Evolutionary conservation across 92 coral and sea anemone species (phyloP), one percentile per base, ranked within the genome.

Genomic region (Isaurus tuberculatus): DNA sequence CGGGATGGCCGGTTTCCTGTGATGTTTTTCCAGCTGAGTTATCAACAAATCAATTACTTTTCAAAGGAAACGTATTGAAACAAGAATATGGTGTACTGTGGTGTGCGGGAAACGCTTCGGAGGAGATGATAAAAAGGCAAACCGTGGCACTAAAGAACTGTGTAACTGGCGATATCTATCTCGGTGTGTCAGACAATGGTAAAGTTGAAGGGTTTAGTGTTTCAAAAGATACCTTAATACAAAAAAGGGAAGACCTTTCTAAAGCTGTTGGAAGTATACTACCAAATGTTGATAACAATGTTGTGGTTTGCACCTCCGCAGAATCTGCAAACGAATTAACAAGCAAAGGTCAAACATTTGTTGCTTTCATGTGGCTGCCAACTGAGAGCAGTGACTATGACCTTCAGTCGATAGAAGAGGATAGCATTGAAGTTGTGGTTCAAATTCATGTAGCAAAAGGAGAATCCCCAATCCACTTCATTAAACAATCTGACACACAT

Each of bases 401-500:
- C 27, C 85, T 73, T 4, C 68, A 48, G 36, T 16, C 72, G 37
- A 63, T 42, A 33, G 88, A 85, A 23, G 72, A 43, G 1, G 90
- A 91, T 11, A 57, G 17, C 4, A 26, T 87, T 36, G 9, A 88
- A 0, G 33, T 83, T 61, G 25, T 92, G 14, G 72, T 83, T 64
- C 86, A 90, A 55, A 68, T 92, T 49, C 97, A 92, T 26, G 92
- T 92, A 37, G 65, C 81, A 27, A 88, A 92, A 78, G 97, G 97
- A 17, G 17, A 86, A n/a, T 71, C 85, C 25, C 89, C 37, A 4
- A 29, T 92, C 1, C 74, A 84, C 40, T 91, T 92, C 34, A 48
- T 49, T 13, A 92, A 92, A 67, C 75, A 26, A 33, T 86, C 87
- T 10, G 90, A 92, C 55, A 86, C 87, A 22, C 94, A 83, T 48